These are phyloP conservation scores for Siderastrea siderea DNA, from an alignment of 92 coral and sea anemone species.

Conservation along the genomic window DNA sequence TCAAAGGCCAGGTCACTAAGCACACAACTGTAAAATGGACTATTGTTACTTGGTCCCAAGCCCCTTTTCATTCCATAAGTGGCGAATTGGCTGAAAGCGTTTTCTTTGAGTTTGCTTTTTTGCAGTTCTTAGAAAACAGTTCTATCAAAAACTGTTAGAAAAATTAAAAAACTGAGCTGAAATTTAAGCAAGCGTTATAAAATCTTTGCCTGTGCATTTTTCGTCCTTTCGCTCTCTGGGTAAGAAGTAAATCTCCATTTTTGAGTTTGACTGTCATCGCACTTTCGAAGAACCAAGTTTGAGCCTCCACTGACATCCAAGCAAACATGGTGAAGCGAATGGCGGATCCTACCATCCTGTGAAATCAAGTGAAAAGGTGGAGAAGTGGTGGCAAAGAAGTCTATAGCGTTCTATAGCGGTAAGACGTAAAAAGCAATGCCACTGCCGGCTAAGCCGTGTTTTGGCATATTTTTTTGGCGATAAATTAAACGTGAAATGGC, in stretches of 20 bases:
- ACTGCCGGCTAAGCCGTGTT: too few relatives aligned
- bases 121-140: not conserved
- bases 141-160: not conserved
- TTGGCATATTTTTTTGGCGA: too few relatives aligned
- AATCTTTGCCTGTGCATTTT: not conserved
- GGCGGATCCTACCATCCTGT: slow-evolving; percentile 84
- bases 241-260: slow-evolving; percentile 81
- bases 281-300: slow-evolving; percentile 71
- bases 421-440: not conserved
- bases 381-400: not conserved
- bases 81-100: too few relatives aligned
- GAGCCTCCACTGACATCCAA: slow-evolving; percentile 69
- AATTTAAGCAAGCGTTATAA: too few relatives aligned
- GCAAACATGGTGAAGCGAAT: slow-evolving; percentile 80
- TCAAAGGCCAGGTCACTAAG: too few relatives aligned
- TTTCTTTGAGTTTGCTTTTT: too few relatives aligned
- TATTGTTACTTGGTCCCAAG: too few relatives aligned
- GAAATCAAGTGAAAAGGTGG: too few relatives aligned
- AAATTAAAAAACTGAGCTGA: too few relatives aligned
- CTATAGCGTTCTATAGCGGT: not conserved
- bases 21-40: too few relatives aligned
- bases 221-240: slow-evolving; percentile 74
- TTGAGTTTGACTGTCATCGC: slow-evolving; percentile 71
- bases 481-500: too few relatives aligned
- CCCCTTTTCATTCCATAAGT: too few relatives aligned